Conservation (phyloP, 2,797 vertebrate genomes). For the Myotis myotis region DNA sequence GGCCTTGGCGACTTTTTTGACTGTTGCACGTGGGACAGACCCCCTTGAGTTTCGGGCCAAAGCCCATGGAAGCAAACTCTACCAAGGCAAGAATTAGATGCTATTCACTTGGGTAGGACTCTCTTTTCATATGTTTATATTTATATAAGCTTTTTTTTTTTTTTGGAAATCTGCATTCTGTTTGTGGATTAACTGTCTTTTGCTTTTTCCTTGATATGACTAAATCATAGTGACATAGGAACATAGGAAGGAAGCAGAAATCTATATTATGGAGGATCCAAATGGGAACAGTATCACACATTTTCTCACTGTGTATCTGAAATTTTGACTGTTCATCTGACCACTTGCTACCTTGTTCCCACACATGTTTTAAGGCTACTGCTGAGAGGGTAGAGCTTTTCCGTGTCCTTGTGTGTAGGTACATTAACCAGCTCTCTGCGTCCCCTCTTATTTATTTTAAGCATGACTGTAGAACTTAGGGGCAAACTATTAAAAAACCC, state of each 20-base stretch:
- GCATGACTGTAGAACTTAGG: neutral
- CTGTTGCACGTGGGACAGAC: neutral
- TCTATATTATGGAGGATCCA: neutral
- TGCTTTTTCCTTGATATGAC: neutral
- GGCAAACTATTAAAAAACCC: neutral
- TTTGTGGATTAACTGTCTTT: neutral
- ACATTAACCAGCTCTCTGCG: neutral
- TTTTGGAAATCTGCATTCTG: neutral
- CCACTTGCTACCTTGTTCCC: neutral
- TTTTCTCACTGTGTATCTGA: neutral
- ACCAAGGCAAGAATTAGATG: neutral
- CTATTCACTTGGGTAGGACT: neutral
- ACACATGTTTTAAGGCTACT: neutral
- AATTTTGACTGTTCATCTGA: neutral
- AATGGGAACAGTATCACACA: neutral
- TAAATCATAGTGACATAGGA: neutral
- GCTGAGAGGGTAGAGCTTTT: neutral
- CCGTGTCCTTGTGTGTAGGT: neutral
- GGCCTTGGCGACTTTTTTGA: neutral
- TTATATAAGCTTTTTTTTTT: neutral
- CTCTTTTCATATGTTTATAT: neutral
- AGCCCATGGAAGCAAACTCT: neutral
- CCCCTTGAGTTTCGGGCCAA: neutral
- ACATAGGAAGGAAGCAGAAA: neutral
- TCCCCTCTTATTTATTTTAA: neutral